Percentiles rank a stretch among this genome's conserved stretches.
Conservation (phyloP, 2,113 vertebrate genomes). For the Entelurus aequoreus region DNA sequence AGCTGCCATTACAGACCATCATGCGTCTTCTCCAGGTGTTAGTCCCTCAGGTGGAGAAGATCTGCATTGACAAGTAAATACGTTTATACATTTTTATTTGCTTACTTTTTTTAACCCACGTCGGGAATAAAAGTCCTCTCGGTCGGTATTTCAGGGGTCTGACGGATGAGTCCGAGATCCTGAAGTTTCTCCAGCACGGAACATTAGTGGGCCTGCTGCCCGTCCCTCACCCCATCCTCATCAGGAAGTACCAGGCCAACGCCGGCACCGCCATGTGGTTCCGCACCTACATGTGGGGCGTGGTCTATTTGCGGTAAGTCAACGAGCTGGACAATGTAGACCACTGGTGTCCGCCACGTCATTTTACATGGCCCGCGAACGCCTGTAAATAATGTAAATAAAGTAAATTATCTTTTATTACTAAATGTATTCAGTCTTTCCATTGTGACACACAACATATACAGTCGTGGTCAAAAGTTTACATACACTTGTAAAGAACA, state of each 20-base stretch:
- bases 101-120: not conserved
- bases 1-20: conserved; percentile 95
- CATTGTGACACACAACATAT: too few species aligned
- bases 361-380: too few species aligned
- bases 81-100: not conserved
- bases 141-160: conserved; percentile 76
- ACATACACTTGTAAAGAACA: too few species aligned
- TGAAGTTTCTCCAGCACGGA: conserved; percentile 94
- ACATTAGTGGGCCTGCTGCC: conserved; percentile 94
- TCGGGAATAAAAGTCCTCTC: not conserved
- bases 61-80: conserved; percentile 96
- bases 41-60: conserved; percentile 98
- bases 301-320: conserved; percentile 92
- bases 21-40: conserved; percentile 95
- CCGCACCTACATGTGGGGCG: conserved; percentile 99
- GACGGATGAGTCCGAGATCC: conserved; percentile 95
- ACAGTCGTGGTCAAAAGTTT: too few species aligned
- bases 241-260: conserved; percentile 98
- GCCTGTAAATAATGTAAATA: too few species aligned
- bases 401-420: too few species aligned
- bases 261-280: conserved; percentile 98
- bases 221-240: conserved; percentile 96
- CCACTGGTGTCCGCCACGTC: too few species aligned
- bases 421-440: too few species aligned
- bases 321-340: too few species aligned